Evolutionary conservation across 1,140 invertebrate species (phyloP).

Genomic region (Polypedilum vanderplanki): DNA sequence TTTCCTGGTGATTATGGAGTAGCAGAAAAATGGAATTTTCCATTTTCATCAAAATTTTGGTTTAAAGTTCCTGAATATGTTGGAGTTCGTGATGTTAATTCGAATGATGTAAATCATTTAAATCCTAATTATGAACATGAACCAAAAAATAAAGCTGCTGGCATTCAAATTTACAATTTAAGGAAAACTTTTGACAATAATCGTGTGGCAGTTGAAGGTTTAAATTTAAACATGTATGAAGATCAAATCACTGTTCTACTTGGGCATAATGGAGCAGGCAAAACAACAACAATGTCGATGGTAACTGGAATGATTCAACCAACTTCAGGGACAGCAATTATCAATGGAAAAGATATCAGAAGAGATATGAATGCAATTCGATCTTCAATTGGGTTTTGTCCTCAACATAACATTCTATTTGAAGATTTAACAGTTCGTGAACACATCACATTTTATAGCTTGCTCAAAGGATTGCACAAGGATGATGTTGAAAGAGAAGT

Average conservation of each 20-base stretch:
- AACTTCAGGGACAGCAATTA: constrained; percentile 58
- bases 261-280: constrained; percentile 57
- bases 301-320: constrained; percentile 69
- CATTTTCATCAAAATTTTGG: constrained; percentile 52
- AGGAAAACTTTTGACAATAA: constrained; percentile 46
- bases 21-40: constrained; percentile 62
- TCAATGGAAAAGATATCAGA: constrained; percentile 64
- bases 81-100: not conserved
- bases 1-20: constrained; percentile 60
- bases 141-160: not conserved
- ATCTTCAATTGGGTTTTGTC: constrained; percentile 74
- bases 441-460: constrained; percentile 56
- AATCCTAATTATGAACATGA: constrained; percentile 29
- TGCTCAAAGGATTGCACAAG: constrained; percentile 58
- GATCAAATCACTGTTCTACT: constrained; percentile 64
- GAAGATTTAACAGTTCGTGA: constrained; percentile 68
- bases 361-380: constrained; percentile 54
- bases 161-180: constrained; percentile 42
- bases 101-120: not conserved
- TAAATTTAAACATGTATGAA: constrained; percentile 63
- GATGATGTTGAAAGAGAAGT: constrained; percentile 47
- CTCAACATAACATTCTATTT: constrained; percentile 89
- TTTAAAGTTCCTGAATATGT: not conserved
- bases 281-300: constrained; percentile 56
- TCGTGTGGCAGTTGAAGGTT: constrained; percentile 57